These are phyloP conservation scores for Xestia c-nigrum DNA, from an alignment of 2,888 invertebrate species.

Conservation along the genomic window DNA sequence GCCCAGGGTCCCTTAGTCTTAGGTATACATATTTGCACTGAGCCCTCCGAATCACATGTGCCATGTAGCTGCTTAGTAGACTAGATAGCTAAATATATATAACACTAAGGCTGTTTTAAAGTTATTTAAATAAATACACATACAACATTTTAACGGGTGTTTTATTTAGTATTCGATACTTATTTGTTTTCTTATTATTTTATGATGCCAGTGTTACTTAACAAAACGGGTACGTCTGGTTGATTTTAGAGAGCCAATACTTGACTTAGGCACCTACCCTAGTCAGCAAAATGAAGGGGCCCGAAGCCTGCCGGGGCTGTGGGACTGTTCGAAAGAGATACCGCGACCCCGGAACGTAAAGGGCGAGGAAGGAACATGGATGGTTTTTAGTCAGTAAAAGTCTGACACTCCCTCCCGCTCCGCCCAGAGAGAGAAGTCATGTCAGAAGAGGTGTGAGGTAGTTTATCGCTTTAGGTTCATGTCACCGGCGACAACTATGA, in stretches of 20 bases:
- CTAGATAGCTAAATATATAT: conserved; percentile 67
- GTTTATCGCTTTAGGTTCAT: neutral
- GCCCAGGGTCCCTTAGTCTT: neutral
- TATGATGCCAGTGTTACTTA: neutral
- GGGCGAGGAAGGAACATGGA: too few relatives aligned
- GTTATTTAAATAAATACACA: conserved; percentile 58
- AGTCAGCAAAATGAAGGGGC: too few relatives aligned
- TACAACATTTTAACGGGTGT: conserved; percentile 22
- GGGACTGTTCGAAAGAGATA: too few relatives aligned
- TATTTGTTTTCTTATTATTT: neutral
- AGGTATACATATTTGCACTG: conserved; percentile 69
- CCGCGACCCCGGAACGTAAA: too few relatives aligned
- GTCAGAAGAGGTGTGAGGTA: neutral
- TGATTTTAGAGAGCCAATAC: neutral
- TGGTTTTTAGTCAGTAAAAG: too few relatives aligned
- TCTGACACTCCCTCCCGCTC: too few relatives aligned
- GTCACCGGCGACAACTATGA: neutral
- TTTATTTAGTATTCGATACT: conserved; percentile 29
- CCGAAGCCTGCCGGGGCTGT: too few relatives aligned
- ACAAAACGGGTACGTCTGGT: neutral
- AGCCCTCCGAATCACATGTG: conserved; percentile 78
- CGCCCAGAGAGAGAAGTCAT: too few relatives aligned
- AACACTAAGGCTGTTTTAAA: conserved; percentile 63
- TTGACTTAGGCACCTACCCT: neutral
- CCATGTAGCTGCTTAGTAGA: conserved; percentile 74